Evolutionary conservation across 2,888 invertebrate genomes (phyloP), one percentile per base, ranked within the genome.

Genomic region (Tromatobia lineatoria): DNA sequence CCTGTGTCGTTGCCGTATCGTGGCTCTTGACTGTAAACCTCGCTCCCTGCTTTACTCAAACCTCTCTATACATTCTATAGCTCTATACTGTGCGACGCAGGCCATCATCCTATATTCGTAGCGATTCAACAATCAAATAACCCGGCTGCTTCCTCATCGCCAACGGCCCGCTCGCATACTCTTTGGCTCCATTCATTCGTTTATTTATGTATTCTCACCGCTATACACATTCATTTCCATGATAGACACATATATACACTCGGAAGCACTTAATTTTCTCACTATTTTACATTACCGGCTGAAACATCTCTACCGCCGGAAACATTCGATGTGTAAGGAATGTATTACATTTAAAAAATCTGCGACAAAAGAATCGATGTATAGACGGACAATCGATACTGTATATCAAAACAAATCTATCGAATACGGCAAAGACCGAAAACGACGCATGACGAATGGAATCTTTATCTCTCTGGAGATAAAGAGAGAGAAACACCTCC

Each of bases 81-180:
- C 25, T 25, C 15, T 13, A 20, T 23, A 67, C 25, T 13, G 18
- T 1, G 20, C 67, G 25, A 11, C 20, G 66, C 25, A 3, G 25
- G 45, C 23, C 67, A 25, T 67, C 67, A 25, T 47, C 67, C 61
- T 18, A 34, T 61, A 59, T 47, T 38, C 75, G 38, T 52, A 50
- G 64, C 34, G 75, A 52, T 75, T 64, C 38, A 13, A 71, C 75
- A 75, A 80, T 80, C 80, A 80, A 64, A 64, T 38, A 38, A 77
- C 61, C 70, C 38, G 54, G 52, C 74, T 74, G 23, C 67, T 50
- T 80, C 80, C 57, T 47, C 67, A 54, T 18, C n/a, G 7, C 57
- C 25, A 25, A 38, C 42, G 52, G 20, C 25, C 23, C 57, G 57
- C 57, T 13, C 23, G 13, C 54, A 3, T 25, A 64, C 42, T 42